phyloP scores from a whole-genome alignment of 2,888 invertebrate species.

The Lasioglossum marginatum region DNA sequence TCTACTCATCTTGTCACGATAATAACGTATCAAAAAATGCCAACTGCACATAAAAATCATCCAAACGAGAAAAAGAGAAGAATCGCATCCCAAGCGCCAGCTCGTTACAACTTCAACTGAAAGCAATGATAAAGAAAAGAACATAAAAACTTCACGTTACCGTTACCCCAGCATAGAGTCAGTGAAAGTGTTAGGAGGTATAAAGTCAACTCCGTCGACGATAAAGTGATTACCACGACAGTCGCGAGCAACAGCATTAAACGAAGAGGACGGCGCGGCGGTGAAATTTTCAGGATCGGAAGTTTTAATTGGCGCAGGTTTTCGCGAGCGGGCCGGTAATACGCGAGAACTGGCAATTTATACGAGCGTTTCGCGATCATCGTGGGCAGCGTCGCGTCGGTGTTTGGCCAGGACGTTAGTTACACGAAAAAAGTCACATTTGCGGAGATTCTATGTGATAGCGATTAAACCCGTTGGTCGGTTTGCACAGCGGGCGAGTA shows the following conservation, averaged over 20 bases:
- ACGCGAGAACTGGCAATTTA: slow-evolving; percentile 21
- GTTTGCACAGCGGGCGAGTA: slow-evolving; percentile 12
- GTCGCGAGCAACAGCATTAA: background rate
- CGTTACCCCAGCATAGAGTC: background rate
- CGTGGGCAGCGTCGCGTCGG: background rate
- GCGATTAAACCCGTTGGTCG: slow-evolving; percentile 28
- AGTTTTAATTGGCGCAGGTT: slow-evolving; percentile 34
- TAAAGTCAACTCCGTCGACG: background rate
- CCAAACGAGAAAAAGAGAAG: background rate
- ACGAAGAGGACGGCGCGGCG: background rate
- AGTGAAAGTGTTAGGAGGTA: background rate
- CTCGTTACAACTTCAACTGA: background rate
- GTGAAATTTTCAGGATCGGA: background rate
- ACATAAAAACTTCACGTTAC: background rate
- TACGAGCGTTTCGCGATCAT: background rate
- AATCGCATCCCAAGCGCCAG: no score
- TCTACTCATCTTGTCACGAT: no score
- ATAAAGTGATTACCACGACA: background rate
- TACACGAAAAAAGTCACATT: slow-evolving; percentile 51
- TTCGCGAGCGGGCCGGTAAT: background rate
- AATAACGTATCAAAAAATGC: no score
- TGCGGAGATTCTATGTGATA: slow-evolving; percentile 33
- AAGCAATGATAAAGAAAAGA: background rate
- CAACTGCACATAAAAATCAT: background rate
- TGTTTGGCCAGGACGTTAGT: slow-evolving; percentile 23